Conservation (phyloP, 2,797 vertebrate species). For the Zenarchopterus dispar region DNA sequence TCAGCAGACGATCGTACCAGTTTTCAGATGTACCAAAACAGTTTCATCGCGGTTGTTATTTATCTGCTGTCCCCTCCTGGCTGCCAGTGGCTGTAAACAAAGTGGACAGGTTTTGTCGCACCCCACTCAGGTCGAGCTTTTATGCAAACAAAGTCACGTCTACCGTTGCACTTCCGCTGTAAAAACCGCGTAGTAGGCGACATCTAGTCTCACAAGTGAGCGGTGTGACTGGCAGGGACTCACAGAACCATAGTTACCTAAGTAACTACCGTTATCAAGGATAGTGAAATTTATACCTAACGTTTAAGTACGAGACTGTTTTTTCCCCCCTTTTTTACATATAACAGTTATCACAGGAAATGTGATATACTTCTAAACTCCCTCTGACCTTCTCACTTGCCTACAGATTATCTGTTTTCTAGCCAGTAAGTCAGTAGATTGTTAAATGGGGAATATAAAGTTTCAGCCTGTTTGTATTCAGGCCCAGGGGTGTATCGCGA, state of each 20-base stretch:
- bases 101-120: no score
- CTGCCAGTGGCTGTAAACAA: no score
- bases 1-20: no score
- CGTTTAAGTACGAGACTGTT: not conserved
- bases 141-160: no score
- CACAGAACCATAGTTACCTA: no score
- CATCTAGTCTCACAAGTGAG: no score
- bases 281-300: not conserved
- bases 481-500: constrained; percentile 53
- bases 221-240: no score
- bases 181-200: no score
- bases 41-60: not conserved
- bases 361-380: constrained; percentile 41
- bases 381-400: constrained; percentile 43
- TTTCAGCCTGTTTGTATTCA: constrained; percentile 57
- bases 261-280: no score
- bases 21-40: not conserved
- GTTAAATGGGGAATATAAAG: constrained; percentile 55
- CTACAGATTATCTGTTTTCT: constrained; percentile 56
- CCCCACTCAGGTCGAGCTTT: no score
- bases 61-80: not conserved
- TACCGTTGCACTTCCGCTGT: no score
- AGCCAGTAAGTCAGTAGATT: constrained; percentile 43
- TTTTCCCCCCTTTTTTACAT: not conserved
- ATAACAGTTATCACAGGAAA: constrained; percentile 23